Evolutionary conservation across 2,888 invertebrate genomes (phyloP).

Genomic region (Augiades crinisus): DNA sequence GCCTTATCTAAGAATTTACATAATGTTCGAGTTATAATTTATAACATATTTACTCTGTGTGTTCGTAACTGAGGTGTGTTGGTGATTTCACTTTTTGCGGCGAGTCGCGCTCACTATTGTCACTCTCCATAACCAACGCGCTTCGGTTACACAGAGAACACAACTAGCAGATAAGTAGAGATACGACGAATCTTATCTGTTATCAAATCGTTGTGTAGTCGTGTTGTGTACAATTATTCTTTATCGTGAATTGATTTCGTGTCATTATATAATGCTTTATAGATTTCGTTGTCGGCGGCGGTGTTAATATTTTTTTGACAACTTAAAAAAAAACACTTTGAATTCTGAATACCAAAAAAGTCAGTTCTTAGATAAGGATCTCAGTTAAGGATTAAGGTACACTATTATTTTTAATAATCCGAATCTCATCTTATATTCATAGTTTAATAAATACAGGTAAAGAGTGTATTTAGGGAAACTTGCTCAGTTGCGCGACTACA

Average conservation of each 20-base stretch:
- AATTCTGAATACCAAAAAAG: too few relatives aligned
- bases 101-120: slow-evolving; percentile 52
- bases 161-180: slow-evolving; percentile 11
- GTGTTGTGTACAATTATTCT: slow-evolving; percentile 2
- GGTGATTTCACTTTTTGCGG: slow-evolving; percentile 55
- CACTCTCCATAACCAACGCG: slow-evolving; percentile 54
- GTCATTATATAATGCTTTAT: not conserved
- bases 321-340: too few relatives aligned
- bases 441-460: too few relatives aligned
- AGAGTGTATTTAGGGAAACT: too few relatives aligned
- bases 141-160: slow-evolving; percentile 5
- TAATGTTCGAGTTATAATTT: not conserved
- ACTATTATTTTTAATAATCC: too few relatives aligned
- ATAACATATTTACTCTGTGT: slow-evolving; percentile 53
- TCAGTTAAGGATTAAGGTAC: too few relatives aligned
- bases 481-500: too few relatives aligned
- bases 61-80: slow-evolving; percentile 42
- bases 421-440: too few relatives aligned
- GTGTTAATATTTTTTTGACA: too few relatives aligned
- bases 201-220: slow-evolving; percentile 10
- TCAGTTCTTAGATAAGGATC: too few relatives aligned
- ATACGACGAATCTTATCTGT: slow-evolving; percentile 14
- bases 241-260: slow-evolving; percentile 9
- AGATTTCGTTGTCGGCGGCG: not conserved
- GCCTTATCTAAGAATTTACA: not conserved